Evolutionary conservation across 2,888 invertebrate genomes (phyloP).

Genomic region (Tribolium freemani): DNA sequence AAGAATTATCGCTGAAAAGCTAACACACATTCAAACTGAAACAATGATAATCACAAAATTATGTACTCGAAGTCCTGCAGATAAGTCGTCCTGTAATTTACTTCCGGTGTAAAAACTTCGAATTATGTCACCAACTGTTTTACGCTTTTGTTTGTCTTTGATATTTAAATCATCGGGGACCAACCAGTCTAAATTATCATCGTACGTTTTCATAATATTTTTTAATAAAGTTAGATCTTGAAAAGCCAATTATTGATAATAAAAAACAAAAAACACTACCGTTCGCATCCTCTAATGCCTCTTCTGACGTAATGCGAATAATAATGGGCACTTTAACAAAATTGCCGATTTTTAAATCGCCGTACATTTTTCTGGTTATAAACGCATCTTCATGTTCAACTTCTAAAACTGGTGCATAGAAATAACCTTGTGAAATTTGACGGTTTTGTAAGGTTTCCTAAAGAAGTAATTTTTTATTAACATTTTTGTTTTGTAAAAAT

Average conservation of each 20-base stretch:
- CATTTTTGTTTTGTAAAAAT: neutral
- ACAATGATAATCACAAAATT: no score
- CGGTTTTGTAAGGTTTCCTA: slow-evolving; percentile 12
- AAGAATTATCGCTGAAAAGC: no score
- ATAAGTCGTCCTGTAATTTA: no score
- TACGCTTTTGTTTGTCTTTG: neutral
- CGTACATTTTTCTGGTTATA: slow-evolving; percentile 10
- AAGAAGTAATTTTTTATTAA: neutral
- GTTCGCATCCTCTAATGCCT: neutral
- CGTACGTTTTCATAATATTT: neutral
- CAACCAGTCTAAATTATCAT: slow-evolving; percentile 4
- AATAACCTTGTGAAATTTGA: slow-evolving; percentile 5
- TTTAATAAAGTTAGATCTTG: neutral
- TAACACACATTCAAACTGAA: no score
- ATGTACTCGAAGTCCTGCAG: no score
- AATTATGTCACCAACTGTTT: neutral
- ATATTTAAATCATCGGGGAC: neutral
- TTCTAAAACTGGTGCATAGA: slow-evolving; percentile 5
- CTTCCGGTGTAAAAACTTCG: neutral
- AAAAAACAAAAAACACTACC: neutral
- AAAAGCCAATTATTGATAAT: neutral
- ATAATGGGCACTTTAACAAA: slow-evolving; percentile 7
- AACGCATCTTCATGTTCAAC: slow-evolving; percentile 1
- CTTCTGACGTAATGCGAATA: slow-evolving; percentile 8
- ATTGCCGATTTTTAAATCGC: neutral